phyloP scores from a whole-genome alignment of 2,888 invertebrate genomes.

The Willowsia nigromaculata region DNA sequence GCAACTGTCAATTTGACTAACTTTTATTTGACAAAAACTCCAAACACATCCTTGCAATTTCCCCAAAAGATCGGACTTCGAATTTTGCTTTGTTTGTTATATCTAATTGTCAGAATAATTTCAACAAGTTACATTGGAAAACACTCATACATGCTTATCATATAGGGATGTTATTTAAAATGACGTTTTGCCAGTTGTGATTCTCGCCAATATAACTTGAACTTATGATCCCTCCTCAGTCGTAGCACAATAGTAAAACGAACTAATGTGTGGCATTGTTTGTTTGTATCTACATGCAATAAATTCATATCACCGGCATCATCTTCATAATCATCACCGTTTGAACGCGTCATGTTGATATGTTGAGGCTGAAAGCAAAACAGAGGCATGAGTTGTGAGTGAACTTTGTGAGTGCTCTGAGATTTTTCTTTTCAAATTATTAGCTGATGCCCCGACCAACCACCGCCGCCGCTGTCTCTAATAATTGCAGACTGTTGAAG shows the following conservation, averaged over 20 bases:
- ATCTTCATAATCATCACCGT: not conserved
- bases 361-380: conserved; percentile 3
- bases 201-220: not conserved
- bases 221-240: not conserved
- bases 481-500: conserved; percentile 7
- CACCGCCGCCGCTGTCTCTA: not conserved
- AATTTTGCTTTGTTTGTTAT: no score
- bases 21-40: no score
- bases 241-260: not conserved
- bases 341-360: conserved; percentile 20
- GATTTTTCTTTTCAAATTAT: not conserved
- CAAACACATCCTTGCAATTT: no score
- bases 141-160: no score
- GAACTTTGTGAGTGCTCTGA: conserved; percentile 5
- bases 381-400: conserved; percentile 44
- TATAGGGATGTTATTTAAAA: no score
- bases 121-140: no score
- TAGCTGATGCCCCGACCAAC: not conserved
- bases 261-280: conserved; percentile 60
- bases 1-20: no score
- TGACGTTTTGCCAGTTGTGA: not conserved
- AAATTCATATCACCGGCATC: conserved; percentile 46
- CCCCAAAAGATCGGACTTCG: no score
- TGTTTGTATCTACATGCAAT: conserved; percentile 37
- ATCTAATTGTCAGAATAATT: no score